These are phyloP conservation scores for Phaedon cochleariae DNA, from an alignment of 2,888 invertebrate genomes.

Conservation along the genomic window DNA sequence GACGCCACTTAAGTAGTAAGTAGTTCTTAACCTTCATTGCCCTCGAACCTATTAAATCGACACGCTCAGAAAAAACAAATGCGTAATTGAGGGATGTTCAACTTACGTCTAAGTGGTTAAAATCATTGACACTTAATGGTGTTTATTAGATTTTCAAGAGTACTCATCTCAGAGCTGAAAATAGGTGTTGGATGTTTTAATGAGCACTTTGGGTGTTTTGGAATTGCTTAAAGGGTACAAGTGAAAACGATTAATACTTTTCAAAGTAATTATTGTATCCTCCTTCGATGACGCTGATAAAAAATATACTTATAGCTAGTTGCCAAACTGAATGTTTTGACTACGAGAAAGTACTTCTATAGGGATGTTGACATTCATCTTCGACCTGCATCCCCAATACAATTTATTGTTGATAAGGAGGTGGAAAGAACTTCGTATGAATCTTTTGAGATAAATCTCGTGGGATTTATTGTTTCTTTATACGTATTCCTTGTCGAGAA, in stretches of 20 bases:
- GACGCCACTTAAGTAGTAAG: conserved; percentile 39
- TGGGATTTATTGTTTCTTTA: neutral
- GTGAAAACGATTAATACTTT: conserved; percentile 25
- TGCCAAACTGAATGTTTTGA: conserved; percentile 7
- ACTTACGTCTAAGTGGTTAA: conserved; percentile 29
- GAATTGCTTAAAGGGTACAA: conserved; percentile 31
- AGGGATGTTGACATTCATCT: neutral
- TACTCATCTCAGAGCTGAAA: conserved; percentile 22
- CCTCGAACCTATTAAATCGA: conserved; percentile 25
- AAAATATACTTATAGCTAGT: neutral
- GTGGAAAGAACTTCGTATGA: neutral
- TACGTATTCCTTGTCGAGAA: neutral
- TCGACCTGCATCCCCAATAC: neutral
- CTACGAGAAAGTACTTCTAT: neutral
- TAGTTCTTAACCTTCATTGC: conserved; percentile 23
- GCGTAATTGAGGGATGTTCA: conserved; percentile 30
- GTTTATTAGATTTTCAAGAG: conserved; percentile 42
- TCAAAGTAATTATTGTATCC: conserved; percentile 11
- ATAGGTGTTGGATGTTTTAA: conserved; percentile 34
- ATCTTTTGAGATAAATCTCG: neutral
- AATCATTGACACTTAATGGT: conserved; percentile 44
- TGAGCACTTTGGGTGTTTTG: conserved; percentile 35
- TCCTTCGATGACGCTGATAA: neutral
- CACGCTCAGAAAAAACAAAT: conserved; percentile 23
- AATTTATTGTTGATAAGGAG: neutral